Conservation (phyloP, 2,797 vertebrate genomes). For the Trichosurus vulpecula region DNA sequence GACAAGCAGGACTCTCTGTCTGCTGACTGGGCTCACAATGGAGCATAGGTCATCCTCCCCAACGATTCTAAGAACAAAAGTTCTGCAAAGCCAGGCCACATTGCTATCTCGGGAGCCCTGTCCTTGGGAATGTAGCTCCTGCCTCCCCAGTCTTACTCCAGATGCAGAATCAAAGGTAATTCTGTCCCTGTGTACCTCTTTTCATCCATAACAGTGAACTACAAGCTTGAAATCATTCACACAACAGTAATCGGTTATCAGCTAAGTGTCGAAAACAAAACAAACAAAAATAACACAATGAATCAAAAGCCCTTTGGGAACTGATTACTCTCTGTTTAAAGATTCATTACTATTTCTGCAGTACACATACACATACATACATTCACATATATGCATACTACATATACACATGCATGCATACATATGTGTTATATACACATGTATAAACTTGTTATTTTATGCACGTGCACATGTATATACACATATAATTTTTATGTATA, state of each 20-base stretch:
- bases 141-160: not conserved
- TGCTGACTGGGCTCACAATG: not conserved
- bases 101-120: not conserved
- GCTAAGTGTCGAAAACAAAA: not conserved
- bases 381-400: too few species aligned
- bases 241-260: not conserved
- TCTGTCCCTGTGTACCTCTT: not conserved
- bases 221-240: not conserved
- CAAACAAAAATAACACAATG: accelerated
- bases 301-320: not conserved
- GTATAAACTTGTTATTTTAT: not conserved
- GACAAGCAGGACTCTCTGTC: not conserved
- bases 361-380: too few species aligned
- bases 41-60: not conserved
- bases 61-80: not conserved
- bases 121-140: not conserved
- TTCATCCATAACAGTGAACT: not conserved
- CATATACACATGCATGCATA: too few species aligned
- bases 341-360: not conserved
- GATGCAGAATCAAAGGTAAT: not conserved
- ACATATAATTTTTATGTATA: too few species aligned
- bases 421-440: not conserved
- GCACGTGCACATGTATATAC: too few species aligned
- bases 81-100: not conserved
- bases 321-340: not conserved